Percentiles rank a stretch among this genome's conserved stretches.
Evolutionary conservation across 2,888 invertebrate genomes (phyloP).

Genomic region (Agrochola lychnidis): DNA sequence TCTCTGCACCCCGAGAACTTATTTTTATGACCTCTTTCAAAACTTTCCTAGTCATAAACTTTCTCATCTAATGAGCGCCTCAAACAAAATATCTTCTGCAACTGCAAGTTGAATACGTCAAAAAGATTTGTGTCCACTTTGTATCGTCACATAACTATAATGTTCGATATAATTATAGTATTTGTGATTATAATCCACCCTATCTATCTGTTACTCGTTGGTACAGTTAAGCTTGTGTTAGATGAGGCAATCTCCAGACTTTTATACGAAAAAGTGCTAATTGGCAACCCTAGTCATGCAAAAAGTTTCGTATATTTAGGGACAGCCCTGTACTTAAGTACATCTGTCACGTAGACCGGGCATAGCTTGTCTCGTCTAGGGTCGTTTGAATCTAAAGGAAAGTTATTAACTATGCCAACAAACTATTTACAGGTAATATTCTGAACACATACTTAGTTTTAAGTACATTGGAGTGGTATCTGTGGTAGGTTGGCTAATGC

Average conservation of each 20-base stretch:
- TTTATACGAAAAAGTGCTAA: not conserved
- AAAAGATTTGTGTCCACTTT: not conserved
- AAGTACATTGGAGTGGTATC: too few species aligned
- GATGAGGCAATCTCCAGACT: not conserved
- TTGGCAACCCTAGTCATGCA: not conserved
- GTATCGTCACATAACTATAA: not conserved
- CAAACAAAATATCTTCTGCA: not conserved
- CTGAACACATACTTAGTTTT: not conserved
- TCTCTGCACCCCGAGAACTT: not conserved
- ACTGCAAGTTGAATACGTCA: too few species aligned
- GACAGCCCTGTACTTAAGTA: constrained; percentile 24
- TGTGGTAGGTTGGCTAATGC: not conserved
- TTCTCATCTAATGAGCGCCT: not conserved
- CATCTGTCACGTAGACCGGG: constrained; percentile 23
- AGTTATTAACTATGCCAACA: not conserved
- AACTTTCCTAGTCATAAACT: not conserved
- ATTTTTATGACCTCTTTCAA: not conserved
- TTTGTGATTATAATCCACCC: not conserved
- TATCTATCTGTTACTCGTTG: not conserved
- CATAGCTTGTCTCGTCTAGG: not conserved
- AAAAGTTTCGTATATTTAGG: not conserved
- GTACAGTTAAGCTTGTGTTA: not conserved
- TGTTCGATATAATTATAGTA: not conserved
- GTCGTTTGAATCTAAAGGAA: constrained; percentile 19
- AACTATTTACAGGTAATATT: constrained; percentile 13